Evolutionary conservation across 2,113 vertebrate genomes (phyloP).

Genomic region (Neogale vison): DNA sequence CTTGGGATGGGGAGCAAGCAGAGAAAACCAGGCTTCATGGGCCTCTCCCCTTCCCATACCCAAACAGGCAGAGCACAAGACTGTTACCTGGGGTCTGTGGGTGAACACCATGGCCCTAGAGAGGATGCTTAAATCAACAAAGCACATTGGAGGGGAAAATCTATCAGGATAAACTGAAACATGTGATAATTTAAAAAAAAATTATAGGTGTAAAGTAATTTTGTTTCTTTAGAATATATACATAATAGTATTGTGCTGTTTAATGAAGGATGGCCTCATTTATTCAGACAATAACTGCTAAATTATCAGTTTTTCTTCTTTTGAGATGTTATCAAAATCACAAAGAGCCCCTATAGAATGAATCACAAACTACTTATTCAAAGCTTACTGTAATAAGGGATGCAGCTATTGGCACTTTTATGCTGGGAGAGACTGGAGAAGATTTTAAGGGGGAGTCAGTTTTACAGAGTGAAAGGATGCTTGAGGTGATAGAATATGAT

Average conservation of each 20-base stretch:
- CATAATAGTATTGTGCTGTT: neutral
- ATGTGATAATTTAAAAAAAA: neutral
- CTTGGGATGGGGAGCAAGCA: no score
- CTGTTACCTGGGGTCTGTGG: neutral
- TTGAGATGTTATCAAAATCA: neutral
- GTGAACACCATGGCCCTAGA: neutral
- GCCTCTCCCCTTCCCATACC: rapidly evolving
- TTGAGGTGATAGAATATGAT: neutral
- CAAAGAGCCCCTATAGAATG: neutral
- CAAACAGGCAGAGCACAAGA: neutral
- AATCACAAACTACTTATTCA: neutral
- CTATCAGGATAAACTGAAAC: neutral
- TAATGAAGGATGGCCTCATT: neutral
- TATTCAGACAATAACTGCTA: neutral
- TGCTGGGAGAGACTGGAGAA: neutral
- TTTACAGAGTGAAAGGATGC: neutral
- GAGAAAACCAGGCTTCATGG: rapidly evolving
- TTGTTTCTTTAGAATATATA: neutral
- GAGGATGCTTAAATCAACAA: neutral
- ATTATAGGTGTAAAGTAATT: neutral
- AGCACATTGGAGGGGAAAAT: neutral
- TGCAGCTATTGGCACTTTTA: neutral
- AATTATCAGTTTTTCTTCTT: neutral
- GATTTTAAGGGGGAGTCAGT: neutral
- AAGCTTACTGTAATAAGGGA: neutral